Evolutionary conservation across 2,888 invertebrate species (phyloP).

Genomic region (Folsomia manolachei): DNA sequence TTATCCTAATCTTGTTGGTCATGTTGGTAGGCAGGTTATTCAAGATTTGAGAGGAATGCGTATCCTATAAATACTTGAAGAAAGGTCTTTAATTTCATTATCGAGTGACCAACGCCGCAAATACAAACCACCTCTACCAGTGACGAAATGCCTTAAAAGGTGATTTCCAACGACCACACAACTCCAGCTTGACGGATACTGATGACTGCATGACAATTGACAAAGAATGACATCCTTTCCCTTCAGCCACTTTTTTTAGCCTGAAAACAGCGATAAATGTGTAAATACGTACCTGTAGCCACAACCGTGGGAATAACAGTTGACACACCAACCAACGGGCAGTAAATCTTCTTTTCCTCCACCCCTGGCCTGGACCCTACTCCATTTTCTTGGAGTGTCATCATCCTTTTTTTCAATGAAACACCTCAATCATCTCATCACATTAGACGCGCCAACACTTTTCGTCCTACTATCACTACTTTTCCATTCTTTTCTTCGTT

Average conservation of each 20-base stretch:
- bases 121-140: background rate
- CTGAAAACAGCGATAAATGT: slow-evolving; percentile 7
- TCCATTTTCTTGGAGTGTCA: background rate
- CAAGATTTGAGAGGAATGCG: too few relatives aligned
- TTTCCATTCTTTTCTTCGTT: background rate
- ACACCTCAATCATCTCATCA: background rate
- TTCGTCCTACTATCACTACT: too few relatives aligned
- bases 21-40: too few relatives aligned
- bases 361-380: background rate
- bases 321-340: slow-evolving; percentile 37
- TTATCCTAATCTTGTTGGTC: too few relatives aligned
- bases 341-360: slow-evolving; percentile 35
- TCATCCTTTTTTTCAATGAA: background rate
- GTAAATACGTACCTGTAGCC: too few relatives aligned
- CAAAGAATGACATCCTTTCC: background rate
- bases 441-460: background rate
- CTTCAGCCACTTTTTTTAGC: background rate
- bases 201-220: slow-evolving; percentile 2
- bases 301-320: slow-evolving; percentile 34
- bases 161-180: slow-evolving; percentile 1
- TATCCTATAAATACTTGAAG: too few relatives aligned
- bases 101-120: background rate
- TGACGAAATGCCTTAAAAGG: background rate
- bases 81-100: background rate
- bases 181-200: background rate